These are phyloP conservation scores for Aldrovandia affinis DNA, from an alignment of 2,797 vertebrate species.

Conservation along the genomic window DNA sequence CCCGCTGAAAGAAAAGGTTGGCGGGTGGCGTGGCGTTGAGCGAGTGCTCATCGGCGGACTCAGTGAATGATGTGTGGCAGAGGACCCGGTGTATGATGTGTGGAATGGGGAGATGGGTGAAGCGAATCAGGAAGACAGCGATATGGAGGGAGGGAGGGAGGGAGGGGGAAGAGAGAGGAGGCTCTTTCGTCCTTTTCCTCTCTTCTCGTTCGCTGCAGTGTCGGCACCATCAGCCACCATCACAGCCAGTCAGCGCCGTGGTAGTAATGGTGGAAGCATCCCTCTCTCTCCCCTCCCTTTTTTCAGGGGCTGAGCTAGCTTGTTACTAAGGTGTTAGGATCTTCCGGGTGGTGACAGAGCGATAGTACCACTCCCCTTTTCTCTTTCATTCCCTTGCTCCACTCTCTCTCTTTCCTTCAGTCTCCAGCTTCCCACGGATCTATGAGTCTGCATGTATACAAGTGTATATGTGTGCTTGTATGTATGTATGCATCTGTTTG, in stretches of 20 bases:
- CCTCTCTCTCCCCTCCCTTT: background rate
- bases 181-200: background rate
- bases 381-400: constrained; percentile 38
- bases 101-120: background rate
- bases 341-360: constrained; percentile 20
- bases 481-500: background rate
- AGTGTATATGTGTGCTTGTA: background rate
- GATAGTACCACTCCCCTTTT: constrained; percentile 41
- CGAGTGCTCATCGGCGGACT: constrained; percentile 32
- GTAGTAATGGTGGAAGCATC: constrained; percentile 6
- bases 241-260: constrained; percentile 26
- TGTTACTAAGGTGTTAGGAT: constrained; percentile 41
- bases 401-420: constrained; percentile 37
- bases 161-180: background rate
- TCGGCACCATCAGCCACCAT: background rate
- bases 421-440: constrained; percentile 5
- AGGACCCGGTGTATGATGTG: constrained; percentile 39
- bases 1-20: constrained; percentile 15
- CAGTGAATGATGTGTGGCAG: constrained; percentile 37
- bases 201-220: background rate
- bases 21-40: constrained; percentile 25
- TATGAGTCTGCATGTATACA: background rate
- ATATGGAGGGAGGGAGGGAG: background rate
- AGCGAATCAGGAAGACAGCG: background rate
- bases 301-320: constrained; percentile 10